A percentile compares a stretch with the other conserved stretches of the same genome.
Conservation (phyloP, 1,140 invertebrate genomes). For the Argopecten irradians region DNA sequence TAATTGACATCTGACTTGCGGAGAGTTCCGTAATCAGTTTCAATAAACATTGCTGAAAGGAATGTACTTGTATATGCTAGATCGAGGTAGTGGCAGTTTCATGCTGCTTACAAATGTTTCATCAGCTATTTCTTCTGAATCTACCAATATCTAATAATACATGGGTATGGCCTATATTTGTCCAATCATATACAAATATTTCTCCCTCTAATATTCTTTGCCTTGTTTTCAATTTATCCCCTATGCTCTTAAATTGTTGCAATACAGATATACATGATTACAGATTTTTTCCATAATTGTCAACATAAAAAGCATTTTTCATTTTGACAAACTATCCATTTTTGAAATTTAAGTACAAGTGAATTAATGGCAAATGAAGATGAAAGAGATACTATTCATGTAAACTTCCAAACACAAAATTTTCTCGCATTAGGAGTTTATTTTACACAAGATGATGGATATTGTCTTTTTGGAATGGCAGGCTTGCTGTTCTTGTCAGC, state of each 20-base stretch:
- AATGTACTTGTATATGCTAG: not conserved
- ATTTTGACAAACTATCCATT: not conserved
- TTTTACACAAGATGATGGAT: not conserved
- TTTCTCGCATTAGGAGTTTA: not conserved
- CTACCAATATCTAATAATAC: not conserved
- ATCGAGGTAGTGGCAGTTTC: not conserved
- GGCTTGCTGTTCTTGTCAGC: not conserved
- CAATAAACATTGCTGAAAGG: not conserved
- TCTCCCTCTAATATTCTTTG: too few species aligned
- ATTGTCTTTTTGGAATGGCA: constrained; percentile 1
- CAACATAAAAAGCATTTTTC: not conserved
- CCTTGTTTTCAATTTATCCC: not conserved
- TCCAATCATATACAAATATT: too few species aligned
- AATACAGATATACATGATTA: not conserved
- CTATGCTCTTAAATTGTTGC: too few species aligned
- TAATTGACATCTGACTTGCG: not conserved
- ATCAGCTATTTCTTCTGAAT: not conserved
- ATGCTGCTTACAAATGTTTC: not conserved
- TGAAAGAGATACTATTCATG: not conserved
- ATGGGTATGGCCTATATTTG: not conserved
- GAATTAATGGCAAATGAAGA: not conserved
- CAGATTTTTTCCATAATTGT: not conserved
- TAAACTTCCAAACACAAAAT: not conserved
- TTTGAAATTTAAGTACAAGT: not conserved
- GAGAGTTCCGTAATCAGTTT: not conserved